Evolutionary conservation across 2,888 invertebrate genomes (phyloP).

Genomic region (Pyrocoelia pectoralis): DNA sequence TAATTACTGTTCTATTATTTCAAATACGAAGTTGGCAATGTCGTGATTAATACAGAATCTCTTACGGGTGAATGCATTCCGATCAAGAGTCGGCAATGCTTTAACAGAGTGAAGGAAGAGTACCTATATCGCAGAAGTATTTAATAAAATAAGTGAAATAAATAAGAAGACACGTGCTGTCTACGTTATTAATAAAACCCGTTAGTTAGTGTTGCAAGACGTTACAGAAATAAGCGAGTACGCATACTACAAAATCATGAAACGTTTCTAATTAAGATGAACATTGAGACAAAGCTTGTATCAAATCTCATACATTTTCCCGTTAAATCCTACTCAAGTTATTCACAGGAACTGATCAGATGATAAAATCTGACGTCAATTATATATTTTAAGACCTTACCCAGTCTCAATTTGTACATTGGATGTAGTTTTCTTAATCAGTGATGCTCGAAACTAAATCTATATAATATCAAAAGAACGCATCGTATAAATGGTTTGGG

Average conservation of each 20-base stretch:
- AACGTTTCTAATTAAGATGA: constrained; percentile 9
- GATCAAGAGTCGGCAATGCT: not conserved
- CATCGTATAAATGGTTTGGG: too few relatives aligned
- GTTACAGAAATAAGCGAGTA: constrained; percentile 22
- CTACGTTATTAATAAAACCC: constrained; percentile 32
- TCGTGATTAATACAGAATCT: not conserved
- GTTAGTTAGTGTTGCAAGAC: constrained; percentile 25
- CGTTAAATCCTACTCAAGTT: too few relatives aligned
- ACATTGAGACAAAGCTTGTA: not conserved
- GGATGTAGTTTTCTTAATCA: too few relatives aligned
- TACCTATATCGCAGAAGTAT: not conserved
- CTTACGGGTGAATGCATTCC: not conserved
- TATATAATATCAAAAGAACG: too few relatives aligned
- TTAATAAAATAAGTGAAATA: constrained; percentile 19
- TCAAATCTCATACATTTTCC: not conserved
- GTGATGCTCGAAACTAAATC: too few relatives aligned
- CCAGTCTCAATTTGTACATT: too few relatives aligned
- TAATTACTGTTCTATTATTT: not conserved
- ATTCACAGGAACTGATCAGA: too few relatives aligned
- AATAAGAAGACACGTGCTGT: constrained; percentile 30
- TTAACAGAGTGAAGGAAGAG: too few relatives aligned
- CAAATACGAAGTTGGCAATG: not conserved
- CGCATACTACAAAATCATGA: constrained; percentile 4
- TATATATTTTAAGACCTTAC: too few relatives aligned
- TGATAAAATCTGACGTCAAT: too few relatives aligned